phyloP scores from a whole-genome alignment of 1,140 invertebrate species.

The Solen grandis region DNA sequence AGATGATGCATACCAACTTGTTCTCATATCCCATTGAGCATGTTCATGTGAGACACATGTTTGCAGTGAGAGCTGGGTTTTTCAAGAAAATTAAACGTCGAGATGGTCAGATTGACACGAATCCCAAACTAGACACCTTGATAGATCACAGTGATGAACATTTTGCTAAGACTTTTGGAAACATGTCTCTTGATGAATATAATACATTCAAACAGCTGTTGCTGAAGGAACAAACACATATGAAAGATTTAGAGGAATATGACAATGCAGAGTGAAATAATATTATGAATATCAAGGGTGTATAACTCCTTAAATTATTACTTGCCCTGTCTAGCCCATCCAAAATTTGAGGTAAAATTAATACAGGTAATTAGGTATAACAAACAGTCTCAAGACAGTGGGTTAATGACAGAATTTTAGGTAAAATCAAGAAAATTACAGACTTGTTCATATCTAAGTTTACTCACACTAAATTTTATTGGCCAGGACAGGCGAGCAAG shows the following conservation, averaged over 20 bases:
- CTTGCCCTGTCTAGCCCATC: no score
- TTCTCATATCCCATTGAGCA: slow-evolving; percentile 70
- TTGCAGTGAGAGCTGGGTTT: slow-evolving; percentile 68
- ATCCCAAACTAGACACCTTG: slow-evolving; percentile 69
- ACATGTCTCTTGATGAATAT: slow-evolving; percentile 67
- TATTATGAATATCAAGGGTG: no score
- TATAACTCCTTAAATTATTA: no score
- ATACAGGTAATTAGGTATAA: no score
- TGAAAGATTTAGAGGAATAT: slow-evolving; percentile 25
- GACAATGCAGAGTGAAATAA: slow-evolving; percentile 7
- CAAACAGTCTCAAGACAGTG: no score
- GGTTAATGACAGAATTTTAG: no score
- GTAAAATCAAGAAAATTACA: no score
- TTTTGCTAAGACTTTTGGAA: slow-evolving; percentile 68
- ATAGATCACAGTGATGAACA: slow-evolving; percentile 63
- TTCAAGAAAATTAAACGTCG: slow-evolving; percentile 64
- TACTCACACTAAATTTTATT: no score
- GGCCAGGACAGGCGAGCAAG: no score
- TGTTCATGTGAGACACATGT: slow-evolving; percentile 69
- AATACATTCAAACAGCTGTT: slow-evolving; percentile 59
- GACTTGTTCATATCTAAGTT: no score
- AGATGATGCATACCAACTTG: slow-evolving; percentile 68
- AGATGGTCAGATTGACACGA: slow-evolving; percentile 63
- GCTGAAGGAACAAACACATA: not conserved
- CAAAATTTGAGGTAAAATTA: no score